Evolutionary conservation across 2,888 invertebrate genomes (phyloP).

Genomic region (Tubulanus polymorphus): DNA sequence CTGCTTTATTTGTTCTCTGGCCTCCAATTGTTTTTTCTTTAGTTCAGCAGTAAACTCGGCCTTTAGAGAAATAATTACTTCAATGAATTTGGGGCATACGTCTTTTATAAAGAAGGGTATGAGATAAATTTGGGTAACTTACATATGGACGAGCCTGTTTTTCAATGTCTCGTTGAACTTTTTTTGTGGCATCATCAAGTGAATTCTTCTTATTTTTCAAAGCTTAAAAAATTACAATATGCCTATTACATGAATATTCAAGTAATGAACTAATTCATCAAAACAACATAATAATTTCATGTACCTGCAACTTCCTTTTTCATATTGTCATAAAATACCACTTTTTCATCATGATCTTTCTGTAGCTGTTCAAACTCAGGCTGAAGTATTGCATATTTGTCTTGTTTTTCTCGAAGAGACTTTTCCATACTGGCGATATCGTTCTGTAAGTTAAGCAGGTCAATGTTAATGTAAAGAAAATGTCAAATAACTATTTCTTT

Average conservation of each 20-base stretch:
- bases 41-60: slow-evolving; percentile 26
- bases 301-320: slow-evolving; percentile 41
- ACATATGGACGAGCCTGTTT: slow-evolving; percentile 28
- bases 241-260: not conserved
- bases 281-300: not conserved
- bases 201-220: slow-evolving; percentile 37
- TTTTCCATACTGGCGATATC: slow-evolving; percentile 24
- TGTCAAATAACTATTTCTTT: not conserved
- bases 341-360: slow-evolving; percentile 28
- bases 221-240: slow-evolving; percentile 20
- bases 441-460: not conserved
- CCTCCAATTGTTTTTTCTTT: slow-evolving; percentile 28
- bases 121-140: slow-evolving; percentile 6
- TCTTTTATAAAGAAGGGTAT: too few species aligned
- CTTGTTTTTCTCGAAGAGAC: slow-evolving; percentile 24
- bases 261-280: not conserved
- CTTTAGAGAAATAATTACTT: slow-evolving; percentile 19
- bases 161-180: slow-evolving; percentile 30
- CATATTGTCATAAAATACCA: slow-evolving; percentile 31
- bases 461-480: not conserved
- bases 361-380: slow-evolving; percentile 37
- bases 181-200: slow-evolving; percentile 36
- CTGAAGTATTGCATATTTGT: slow-evolving; percentile 26
- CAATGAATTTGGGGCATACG: too few species aligned
- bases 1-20: slow-evolving; percentile 31